Evolutionary conservation across 2,797 vertebrate species (phyloP), one percentile per base, ranked within the genome.

Genomic region (Danio choprae): DNA sequence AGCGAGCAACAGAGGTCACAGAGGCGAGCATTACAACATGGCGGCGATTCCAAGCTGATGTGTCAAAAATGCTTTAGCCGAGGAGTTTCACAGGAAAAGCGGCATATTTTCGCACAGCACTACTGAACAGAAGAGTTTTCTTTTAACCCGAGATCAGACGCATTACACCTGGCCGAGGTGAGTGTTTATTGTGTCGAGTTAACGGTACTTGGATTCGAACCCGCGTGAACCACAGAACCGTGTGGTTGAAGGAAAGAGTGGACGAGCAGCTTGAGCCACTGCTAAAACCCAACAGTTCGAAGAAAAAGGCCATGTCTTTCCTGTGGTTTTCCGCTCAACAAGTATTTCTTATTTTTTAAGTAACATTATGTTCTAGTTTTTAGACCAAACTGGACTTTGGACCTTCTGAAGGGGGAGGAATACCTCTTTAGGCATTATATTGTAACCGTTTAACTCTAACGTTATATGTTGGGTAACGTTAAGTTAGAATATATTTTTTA

Each of bases 241-340:
- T 20, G 22, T 4, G 22, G 22, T 20, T 18, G 69, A 41, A 3
- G 18, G 65, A 13, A 22, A 10, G 15, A 1, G 68, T 2, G 84
- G 18, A 56, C 77, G 3, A 84, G 22, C 82, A 55, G 20, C 22
- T 56, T 82, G 84, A 86, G 82, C 84, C 58, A 86, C 76, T 62
- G 15, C 8, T 13, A 63, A 82, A 86, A 63, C 62, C 7, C 38
- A 1, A 0, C 43, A 0, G 2, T 1, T 0, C 0, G 0, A 0
- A 22, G 74, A 83, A 55, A 73, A n/a, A 20, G 9, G 38, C 70
- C 48, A 81, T 69, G 67, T 76, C 36, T 83, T 50, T 71, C n/a
- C 29, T 76, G 58, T 53, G 16, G 20, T 65, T 7, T 36, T 29
- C 29, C 3, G 29, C 29, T 29, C 29, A 29, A 15, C 38, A 16